These are phyloP conservation scores for Plutomurus gul DNA, from an alignment of 1,140 invertebrate species.

Conservation along the genomic window DNA sequence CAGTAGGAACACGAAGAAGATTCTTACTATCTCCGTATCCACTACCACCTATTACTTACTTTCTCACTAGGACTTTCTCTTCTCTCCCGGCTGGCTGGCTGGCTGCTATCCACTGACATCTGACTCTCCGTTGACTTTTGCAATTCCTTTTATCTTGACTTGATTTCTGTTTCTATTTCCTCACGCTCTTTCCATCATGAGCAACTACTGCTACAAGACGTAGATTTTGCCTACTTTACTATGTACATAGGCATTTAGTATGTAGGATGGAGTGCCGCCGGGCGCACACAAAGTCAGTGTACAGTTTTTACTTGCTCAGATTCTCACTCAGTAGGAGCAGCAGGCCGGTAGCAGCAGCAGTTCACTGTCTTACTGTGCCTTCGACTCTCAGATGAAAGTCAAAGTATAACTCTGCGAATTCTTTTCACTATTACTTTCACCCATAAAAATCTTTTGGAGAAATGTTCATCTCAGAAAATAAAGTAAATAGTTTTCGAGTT, in stretches of 20 bases:
- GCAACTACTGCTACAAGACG: not conserved
- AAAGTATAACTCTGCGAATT: not conserved
- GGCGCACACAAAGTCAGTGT: too few relatives aligned
- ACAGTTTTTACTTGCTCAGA: too few relatives aligned
- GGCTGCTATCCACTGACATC: not conserved
- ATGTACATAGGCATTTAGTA: too few relatives aligned
- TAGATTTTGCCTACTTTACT: too few relatives aligned
- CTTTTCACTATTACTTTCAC: conserved; percentile 24
- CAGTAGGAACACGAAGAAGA: too few relatives aligned
- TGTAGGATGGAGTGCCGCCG: too few relatives aligned
- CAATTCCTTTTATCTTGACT: not conserved
- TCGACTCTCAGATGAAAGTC: not conserved
- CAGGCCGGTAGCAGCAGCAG: too few relatives aligned
- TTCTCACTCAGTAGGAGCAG: too few relatives aligned
- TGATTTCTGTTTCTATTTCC: not conserved
- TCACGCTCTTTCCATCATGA: not conserved
- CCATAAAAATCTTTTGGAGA: conserved; percentile 18
- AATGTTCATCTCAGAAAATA: conserved; percentile 26
- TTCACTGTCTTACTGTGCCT: too few relatives aligned
- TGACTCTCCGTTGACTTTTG: not conserved
- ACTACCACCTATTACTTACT: too few relatives aligned
- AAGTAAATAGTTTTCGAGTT: conserved; percentile 11
- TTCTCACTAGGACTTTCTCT: not conserved
- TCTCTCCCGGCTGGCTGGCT: not conserved
- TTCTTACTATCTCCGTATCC: too few relatives aligned